phyloP scores from a whole-genome alignment of 2,797 vertebrate species.

The Lagodon rhomboides region DNA sequence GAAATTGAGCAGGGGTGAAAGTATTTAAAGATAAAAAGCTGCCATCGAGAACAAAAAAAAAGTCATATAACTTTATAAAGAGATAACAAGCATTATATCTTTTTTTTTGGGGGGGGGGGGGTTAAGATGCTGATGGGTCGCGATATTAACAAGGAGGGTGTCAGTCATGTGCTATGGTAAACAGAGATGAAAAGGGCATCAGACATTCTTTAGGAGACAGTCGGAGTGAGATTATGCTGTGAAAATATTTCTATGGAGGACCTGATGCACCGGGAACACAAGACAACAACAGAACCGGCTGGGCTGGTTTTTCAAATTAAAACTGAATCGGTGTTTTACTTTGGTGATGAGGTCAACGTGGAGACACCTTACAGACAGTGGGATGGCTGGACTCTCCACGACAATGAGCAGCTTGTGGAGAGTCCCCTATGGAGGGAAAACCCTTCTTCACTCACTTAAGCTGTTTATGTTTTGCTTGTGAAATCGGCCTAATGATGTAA shows the following conservation, averaged over 20 bases:
- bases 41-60: conserved; percentile 50
- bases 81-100: conserved; percentile 73
- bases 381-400: conserved; percentile 7
- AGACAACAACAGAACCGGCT: not conserved
- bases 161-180: conserved; percentile 63
- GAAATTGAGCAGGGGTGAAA: conserved; percentile 78
- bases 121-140: conserved; percentile 59
- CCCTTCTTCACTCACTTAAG: not conserved
- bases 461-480: not conserved
- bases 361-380: conserved; percentile 1
- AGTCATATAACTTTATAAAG: conserved; percentile 80
- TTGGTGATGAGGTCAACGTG: conserved; percentile 14
- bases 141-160: conserved; percentile 69
- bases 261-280: conserved; percentile 10
- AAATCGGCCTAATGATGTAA: conserved; percentile 1
- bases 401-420: conserved; percentile 9
- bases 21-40: conserved; percentile 80
- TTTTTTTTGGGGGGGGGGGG: too few species aligned
- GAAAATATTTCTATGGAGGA: conserved; percentile 48
- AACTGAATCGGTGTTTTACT: conserved; percentile 5
- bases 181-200: conserved; percentile 64
- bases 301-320: conserved; percentile 13
- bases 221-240: conserved; percentile 17
- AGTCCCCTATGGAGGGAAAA: not conserved
- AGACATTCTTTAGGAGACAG: conserved; percentile 45